Conservation (phyloP, 2,888 invertebrate species). For the Tinea semifulvella region DNA sequence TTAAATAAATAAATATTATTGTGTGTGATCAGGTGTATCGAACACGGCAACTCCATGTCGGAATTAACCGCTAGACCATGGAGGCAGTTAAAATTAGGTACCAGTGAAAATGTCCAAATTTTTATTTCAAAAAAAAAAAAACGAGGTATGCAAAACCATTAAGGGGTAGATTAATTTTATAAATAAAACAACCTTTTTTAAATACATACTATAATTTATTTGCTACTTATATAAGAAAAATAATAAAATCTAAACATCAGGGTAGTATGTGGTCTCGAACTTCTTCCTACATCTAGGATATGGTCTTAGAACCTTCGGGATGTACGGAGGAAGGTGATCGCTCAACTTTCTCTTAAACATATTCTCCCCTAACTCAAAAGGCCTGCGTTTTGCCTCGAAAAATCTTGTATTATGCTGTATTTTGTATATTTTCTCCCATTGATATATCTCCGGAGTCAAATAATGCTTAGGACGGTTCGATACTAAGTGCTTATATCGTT, state of each 20-base stretch:
- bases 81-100: too few relatives aligned
- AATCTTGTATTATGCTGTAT: constrained; percentile 73
- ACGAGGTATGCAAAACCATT: too few relatives aligned
- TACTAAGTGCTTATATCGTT: constrained; percentile 72
- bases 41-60: too few relatives aligned
- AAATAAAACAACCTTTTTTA: constrained; percentile 2
- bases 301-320: constrained; percentile 73
- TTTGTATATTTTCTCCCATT: constrained; percentile 88
- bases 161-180: not conserved
- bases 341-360: constrained; percentile 71
- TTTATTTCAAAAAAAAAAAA: too few relatives aligned
- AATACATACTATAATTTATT: not conserved
- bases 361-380: constrained; percentile 72
- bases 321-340: constrained; percentile 73
- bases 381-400: constrained; percentile 73
- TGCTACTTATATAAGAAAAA: not conserved
- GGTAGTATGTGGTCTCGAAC: constrained; percentile 75
- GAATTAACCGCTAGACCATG: too few relatives aligned
- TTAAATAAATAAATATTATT: too few relatives aligned
- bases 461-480: constrained; percentile 73
- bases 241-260: constrained; percentile 39
- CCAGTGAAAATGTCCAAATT: too few relatives aligned
- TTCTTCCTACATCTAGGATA: constrained; percentile 69
- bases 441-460: constrained; percentile 73
- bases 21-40: too few relatives aligned